A percentile compares a stretch with the other conserved stretches of the same genome.
These are phyloP conservation scores for Sebastolobus altivelis DNA, from an alignment of 2,797 vertebrate species.

Conservation along the genomic window DNA sequence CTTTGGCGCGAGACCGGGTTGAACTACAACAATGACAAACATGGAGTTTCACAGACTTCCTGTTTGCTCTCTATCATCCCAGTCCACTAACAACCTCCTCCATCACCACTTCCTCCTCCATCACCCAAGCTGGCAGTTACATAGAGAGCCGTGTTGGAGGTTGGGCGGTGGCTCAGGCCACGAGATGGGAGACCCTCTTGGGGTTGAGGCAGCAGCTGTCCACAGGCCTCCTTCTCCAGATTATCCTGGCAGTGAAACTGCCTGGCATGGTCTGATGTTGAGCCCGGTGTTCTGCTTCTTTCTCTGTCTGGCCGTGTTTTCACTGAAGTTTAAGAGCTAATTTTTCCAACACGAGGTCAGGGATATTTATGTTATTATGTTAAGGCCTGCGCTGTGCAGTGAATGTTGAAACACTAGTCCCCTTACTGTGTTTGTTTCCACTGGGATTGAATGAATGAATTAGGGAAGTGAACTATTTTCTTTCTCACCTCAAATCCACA, in stretches of 20 bases:
- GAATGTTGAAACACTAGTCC: slow-evolving; percentile 1
- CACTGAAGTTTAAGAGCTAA: slow-evolving; percentile 21
- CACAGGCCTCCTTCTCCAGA: slow-evolving; percentile 64
- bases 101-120: slow-evolving; percentile 18
- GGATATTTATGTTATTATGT: slow-evolving; percentile 5
- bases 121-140: slow-evolving; percentile 41
- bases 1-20: no score
- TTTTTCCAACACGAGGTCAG: slow-evolving; percentile 49
- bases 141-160: slow-evolving; percentile 49
- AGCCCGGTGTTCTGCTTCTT: slow-evolving; percentile 64
- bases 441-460: background rate
- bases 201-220: slow-evolving; percentile 80
- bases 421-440: background rate
- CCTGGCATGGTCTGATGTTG: slow-evolving; percentile 67
- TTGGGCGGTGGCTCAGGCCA: slow-evolving; percentile 46
- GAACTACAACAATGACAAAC: slow-evolving; percentile 6
- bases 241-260: slow-evolving; percentile 63
- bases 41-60: background rate
- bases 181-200: slow-evolving; percentile 55
- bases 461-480: background rate
- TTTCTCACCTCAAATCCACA: background rate
- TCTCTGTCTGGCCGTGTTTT: slow-evolving; percentile 33
- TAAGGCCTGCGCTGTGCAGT: slow-evolving; percentile 6
- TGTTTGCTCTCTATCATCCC: background rate
- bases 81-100: slow-evolving; percentile 15